Conservation (phyloP, 2,113 vertebrate genomes). For the Colossoma macropomum region DNA sequence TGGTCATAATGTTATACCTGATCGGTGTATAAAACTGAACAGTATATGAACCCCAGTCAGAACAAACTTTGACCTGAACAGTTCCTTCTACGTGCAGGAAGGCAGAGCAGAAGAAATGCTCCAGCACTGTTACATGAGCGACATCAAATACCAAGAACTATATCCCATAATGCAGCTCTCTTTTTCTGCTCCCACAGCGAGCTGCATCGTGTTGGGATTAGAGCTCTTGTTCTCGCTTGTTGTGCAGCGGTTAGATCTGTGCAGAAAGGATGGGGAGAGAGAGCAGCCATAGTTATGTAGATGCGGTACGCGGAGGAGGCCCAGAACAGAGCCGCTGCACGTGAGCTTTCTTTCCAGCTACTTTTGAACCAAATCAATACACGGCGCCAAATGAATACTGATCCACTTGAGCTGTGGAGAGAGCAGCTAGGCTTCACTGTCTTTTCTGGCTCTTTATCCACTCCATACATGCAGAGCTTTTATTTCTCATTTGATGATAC, state of each 20-base stretch:
- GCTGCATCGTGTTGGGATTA: conserved; percentile 3
- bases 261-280: not conserved
- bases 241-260: not conserved
- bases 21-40: no score
- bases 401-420: not conserved
- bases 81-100: not conserved
- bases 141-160: not conserved
- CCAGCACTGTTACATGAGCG: not conserved
- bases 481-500: not conserved
- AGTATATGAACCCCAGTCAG: no score
- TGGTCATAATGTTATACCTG: no score
- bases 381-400: not conserved
- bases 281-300: not conserved
- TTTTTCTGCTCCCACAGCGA: not conserved
- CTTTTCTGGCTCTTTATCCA: not conserved
- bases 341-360: not conserved
- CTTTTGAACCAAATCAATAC: conserved; percentile 31
- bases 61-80: not conserved
- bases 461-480: not conserved
- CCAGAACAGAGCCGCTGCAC: not conserved
- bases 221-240: not conserved
- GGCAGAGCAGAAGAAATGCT: not conserved
- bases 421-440: not conserved
- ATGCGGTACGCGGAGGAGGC: not conserved
- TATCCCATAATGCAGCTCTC: conserved; percentile 13